phyloP scores from a whole-genome alignment of 1,140 invertebrate genomes.

The Popillia japonica region DNA sequence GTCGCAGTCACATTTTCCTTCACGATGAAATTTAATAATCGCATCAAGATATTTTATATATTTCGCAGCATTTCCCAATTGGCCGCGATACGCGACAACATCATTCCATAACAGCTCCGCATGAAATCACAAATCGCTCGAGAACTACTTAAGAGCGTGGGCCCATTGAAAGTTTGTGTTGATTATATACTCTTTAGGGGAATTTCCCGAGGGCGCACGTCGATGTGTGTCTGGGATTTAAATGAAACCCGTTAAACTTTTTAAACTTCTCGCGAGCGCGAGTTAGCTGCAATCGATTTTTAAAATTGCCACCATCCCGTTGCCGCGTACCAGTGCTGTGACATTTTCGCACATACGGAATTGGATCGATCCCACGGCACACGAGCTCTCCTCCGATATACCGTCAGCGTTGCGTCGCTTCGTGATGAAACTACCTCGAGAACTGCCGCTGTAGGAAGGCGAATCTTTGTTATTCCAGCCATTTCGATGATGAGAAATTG shows the following conservation, averaged over 20 bases:
- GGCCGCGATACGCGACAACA: background rate
- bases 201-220: constrained; percentile 28
- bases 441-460: background rate
- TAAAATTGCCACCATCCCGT: background rate
- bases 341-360: constrained; percentile 2
- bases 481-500: no score
- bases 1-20: no score
- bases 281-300: background rate
- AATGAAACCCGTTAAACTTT: constrained; percentile 19
- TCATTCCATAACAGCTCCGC: background rate
- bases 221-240: constrained; percentile 8
- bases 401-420: no score
- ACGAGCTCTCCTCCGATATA: background rate
- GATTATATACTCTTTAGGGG: constrained; percentile 28
- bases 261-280: background rate
- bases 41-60: background rate
- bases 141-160: background rate
- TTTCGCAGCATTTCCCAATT: background rate
- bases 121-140: constrained; percentile 5
- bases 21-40: background rate
- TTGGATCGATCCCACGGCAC: constrained; percentile 4
- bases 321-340: background rate
- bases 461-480: background rate
- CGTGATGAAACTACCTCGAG: background rate
- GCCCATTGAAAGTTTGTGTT: constrained; percentile 30